Percentiles rank a stretch among this genome's conserved stretches.
Conservation (phyloP, 2,797 vertebrate genomes). For the Ctenosaura bakeri region DNA sequence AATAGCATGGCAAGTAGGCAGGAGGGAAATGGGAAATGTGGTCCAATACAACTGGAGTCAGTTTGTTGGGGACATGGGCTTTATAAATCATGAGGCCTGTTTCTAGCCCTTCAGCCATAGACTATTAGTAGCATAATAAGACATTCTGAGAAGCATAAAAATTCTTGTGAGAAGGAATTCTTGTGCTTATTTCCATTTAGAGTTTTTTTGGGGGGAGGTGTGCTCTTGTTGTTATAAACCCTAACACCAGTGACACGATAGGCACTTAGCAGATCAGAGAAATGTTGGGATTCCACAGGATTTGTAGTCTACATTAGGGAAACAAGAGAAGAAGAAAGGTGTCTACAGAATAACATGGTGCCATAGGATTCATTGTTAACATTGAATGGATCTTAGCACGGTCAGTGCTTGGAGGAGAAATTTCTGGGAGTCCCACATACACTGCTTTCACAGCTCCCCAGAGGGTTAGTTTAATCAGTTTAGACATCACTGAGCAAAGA, state of each 20-base stretch:
- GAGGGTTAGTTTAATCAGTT: conserved; percentile 6
- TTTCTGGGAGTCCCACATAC: not conserved
- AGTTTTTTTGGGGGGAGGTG: not conserved
- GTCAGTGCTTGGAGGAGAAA: not conserved
- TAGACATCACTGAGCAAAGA: not conserved
- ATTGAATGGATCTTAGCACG: not conserved
- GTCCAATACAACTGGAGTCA: too few species aligned
- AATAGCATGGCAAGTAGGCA: too few species aligned
- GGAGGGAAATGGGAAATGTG: too few species aligned
- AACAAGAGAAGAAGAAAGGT: not conserved
- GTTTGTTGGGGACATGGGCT: too few species aligned
- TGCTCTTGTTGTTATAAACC: not conserved
- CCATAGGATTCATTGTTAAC: not conserved
- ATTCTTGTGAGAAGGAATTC: not conserved
- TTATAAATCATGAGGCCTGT: too few species aligned
- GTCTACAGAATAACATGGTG: not conserved
- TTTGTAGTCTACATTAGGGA: not conserved
- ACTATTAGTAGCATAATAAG: not conserved
- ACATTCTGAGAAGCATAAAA: too few species aligned
- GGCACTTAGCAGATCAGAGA: not conserved
- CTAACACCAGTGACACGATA: not conserved
- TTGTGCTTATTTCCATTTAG: not conserved
- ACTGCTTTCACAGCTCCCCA: not conserved
- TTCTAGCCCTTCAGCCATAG: not conserved
- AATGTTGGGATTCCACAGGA: not conserved